Conservation (phyloP, 2,888 invertebrate genomes). For the Chesias legatella region DNA sequence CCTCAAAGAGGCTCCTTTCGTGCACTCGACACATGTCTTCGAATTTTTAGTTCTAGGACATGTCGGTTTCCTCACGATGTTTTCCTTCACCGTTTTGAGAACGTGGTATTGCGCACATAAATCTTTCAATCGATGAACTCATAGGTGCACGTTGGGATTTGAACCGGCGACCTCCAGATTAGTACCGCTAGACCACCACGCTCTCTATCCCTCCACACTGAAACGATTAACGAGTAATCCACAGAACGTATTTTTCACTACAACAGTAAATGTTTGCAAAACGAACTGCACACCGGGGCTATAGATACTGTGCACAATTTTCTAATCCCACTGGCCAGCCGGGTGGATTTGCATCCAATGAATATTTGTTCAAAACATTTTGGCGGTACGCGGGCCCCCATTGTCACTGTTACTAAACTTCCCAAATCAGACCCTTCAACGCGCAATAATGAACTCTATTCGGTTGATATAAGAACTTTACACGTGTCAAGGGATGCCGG, state of each 20-base stretch:
- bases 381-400: slow-evolving; percentile 48
- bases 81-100: no score
- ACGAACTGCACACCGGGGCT: slow-evolving; percentile 30
- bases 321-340: slow-evolving; percentile 60
- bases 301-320: slow-evolving; percentile 45
- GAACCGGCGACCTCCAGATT: no score
- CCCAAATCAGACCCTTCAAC: slow-evolving; percentile 24
- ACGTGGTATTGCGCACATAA: no score
- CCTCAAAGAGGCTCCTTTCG: no score
- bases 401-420: slow-evolving; percentile 46
- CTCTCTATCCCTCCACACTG: no score
- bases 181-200: no score
- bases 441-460: slow-evolving; percentile 36
- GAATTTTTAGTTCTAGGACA: no score
- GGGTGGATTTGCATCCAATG: slow-evolving; percentile 69
- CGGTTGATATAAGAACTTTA: slow-evolving; percentile 17
- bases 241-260: slow-evolving; percentile 23
- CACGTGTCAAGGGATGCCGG: slow-evolving; percentile 16
- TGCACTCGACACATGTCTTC: no score
- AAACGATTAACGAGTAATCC: slow-evolving; percentile 23
- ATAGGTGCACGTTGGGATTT: no score
- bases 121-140: no score
- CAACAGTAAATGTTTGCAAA: slow-evolving; percentile 26
- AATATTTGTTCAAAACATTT: slow-evolving; percentile 73
- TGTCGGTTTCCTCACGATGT: no score